Evolutionary conservation across 2,888 invertebrate genomes (phyloP).

Genomic region (Eustalomyia histrio): DNA sequence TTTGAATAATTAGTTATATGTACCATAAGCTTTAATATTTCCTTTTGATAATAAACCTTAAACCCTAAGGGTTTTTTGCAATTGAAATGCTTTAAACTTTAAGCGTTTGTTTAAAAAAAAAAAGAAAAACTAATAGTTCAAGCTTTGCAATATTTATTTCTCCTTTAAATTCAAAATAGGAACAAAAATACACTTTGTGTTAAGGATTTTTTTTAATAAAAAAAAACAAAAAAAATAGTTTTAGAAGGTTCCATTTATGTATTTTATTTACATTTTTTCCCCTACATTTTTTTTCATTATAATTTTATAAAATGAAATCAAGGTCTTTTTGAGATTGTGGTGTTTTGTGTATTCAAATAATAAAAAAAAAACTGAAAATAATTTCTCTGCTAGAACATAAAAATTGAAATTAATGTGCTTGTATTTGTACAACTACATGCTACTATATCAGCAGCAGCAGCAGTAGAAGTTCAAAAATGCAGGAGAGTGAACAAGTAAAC

Average conservation of each 20-base stretch:
- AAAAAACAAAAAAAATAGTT: neutral
- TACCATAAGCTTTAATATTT: neutral
- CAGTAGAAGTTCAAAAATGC: neutral
- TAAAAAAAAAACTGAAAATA: constrained; percentile 5
- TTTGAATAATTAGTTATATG: neutral
- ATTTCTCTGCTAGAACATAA: constrained; percentile 34
- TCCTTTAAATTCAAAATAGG: neutral
- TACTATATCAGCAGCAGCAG: neutral
- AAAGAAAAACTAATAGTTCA: neutral
- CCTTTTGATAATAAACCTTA: neutral
- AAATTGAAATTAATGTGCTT: constrained; percentile 61
- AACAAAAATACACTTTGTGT: neutral
- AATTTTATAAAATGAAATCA: constrained; percentile 57
- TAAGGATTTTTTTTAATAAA: neutral
- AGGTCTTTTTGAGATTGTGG: constrained; percentile 43
- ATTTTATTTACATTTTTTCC: neutral
- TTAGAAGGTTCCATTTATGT: neutral
- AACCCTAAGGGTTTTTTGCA: neutral
- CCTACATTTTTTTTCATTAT: constrained; percentile 31
- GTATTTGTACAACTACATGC: constrained; percentile 22
- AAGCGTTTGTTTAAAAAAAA: neutral
- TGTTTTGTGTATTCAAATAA: constrained; percentile 5
- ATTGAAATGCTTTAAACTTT: neutral
- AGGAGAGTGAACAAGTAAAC: neutral
- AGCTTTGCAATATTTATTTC: neutral